Conservation (phyloP, 2,888 invertebrate species). For the Ornithoptera alexandrae region DNA sequence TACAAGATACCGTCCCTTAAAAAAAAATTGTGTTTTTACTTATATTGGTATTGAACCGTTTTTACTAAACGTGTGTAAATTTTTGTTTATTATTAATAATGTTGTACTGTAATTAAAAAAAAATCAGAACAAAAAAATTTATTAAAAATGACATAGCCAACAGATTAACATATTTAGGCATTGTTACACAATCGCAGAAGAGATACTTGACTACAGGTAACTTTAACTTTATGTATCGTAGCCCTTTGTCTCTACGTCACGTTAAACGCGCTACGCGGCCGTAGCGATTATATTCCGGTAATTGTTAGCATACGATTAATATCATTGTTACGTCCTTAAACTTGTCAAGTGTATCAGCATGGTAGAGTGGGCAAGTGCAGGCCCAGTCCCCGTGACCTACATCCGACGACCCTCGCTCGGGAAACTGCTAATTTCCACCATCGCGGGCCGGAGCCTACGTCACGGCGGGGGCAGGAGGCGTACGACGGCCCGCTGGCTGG, state of each 20-base stretch:
- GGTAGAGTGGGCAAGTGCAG: conserved; percentile 75
- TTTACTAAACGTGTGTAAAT: no score
- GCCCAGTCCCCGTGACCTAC: conserved; percentile 79
- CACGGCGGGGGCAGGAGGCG: conserved; percentile 62
- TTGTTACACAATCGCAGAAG: no score
- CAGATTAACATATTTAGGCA: no score
- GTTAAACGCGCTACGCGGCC: conserved; percentile 34
- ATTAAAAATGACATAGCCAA: no score
- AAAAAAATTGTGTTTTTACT: no score
- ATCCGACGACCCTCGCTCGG: conserved; percentile 77
- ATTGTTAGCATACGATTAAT: conserved; percentile 50
- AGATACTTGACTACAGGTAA: conserved; percentile 7
- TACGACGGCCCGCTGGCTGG: conserved; percentile 55
- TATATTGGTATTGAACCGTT: no score
- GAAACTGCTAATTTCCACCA: conserved; percentile 80
- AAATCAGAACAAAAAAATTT: no score
- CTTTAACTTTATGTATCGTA: conserved; percentile 8
- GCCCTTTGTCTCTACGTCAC: conserved; percentile 22
- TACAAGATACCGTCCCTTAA: no score
- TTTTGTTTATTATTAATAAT: no score
- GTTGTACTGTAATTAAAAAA: no score
- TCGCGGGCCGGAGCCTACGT: conserved; percentile 63
- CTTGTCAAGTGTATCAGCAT: conserved; percentile 74
- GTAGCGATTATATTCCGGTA: conserved; percentile 33
- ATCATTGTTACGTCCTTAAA: conserved; percentile 73